Evolutionary conservation across 1,140 invertebrate species (phyloP).

Genomic region (Delia radicum): DNA sequence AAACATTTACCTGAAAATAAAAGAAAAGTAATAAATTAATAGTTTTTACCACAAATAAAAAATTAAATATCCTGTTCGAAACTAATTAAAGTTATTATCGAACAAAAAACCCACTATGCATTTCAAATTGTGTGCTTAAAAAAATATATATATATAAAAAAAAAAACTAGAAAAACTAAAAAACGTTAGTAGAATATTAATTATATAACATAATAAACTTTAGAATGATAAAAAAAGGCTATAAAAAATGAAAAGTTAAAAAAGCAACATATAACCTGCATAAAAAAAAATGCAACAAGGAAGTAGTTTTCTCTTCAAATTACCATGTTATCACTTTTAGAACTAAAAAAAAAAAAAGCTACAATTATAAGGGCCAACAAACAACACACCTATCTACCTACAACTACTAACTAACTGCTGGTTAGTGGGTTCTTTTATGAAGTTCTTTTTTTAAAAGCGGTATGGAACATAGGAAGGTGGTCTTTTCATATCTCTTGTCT

Average conservation of each 20-base stretch:
- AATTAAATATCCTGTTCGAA: too few relatives aligned
- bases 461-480: too few relatives aligned
- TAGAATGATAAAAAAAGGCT: background rate
- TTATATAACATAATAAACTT: background rate
- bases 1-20: too few relatives aligned
- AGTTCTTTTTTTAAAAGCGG: too few relatives aligned
- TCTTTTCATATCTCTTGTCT: too few relatives aligned
- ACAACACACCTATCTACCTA: background rate
- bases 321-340: background rate
- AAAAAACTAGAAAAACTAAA: background rate
- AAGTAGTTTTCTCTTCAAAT: background rate
- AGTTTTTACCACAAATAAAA: too few relatives aligned
- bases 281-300: background rate
- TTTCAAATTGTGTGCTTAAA: too few relatives aligned
- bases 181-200: slow-evolving; percentile 12
- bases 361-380: background rate
- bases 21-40: too few relatives aligned
- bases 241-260: background rate
- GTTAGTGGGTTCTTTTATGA: background rate
- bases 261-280: background rate
- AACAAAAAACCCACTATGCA: too few relatives aligned
- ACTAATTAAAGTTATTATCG: too few relatives aligned
- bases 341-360: background rate
- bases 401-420: background rate
- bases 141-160: background rate